Evolutionary conservation across 2,113 vertebrate species (phyloP).

Genomic region (western clawed frog (Xenopus tropicalis)): UCB_Xtro_10.0 CM004446.2:85956501-85957000

Average conservation of each 20-base stretch:
- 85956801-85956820: background rate
- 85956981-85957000: too few relatives aligned
- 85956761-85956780: background rate
- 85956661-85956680: background rate
- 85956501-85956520: slow-evolving; percentile 34
- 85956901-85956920: too few relatives aligned
- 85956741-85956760: background rate
- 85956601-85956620: slow-evolving; percentile 13
- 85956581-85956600: slow-evolving; percentile 8
- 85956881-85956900: too few relatives aligned
- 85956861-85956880: too few relatives aligned
- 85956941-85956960: too few relatives aligned
- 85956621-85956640: slow-evolving; percentile 13
- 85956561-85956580: slow-evolving; percentile 6
- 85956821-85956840: background rate
- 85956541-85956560: slow-evolving; percentile 9
- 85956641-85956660: slow-evolving; percentile 17
- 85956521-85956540: slow-evolving; percentile 28
- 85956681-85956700: background rate
- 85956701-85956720: background rate
- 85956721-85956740: background rate
- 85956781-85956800: background rate
- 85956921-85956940: too few relatives aligned
- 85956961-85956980: too few relatives aligned
- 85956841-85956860: too few relatives aligned